Base-by-base conservation (phyloP, 2,113 vertebrate genomes). In the Nothobranchius furzeri region DNA sequence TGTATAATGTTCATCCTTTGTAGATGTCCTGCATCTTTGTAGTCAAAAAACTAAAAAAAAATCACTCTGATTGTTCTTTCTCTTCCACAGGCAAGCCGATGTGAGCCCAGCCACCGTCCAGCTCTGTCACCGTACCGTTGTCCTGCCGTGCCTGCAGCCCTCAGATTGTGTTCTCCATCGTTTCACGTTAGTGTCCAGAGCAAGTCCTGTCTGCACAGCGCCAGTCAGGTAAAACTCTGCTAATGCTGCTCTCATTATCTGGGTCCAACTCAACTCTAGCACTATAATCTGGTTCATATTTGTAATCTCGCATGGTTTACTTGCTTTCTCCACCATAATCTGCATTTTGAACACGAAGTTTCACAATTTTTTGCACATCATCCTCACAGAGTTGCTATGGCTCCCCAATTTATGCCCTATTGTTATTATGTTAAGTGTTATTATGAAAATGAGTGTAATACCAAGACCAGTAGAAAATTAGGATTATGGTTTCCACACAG, bases 161-260 rank as follows among this genome's bases (percentile, higher is more conserved):
- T 68, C 63, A 35, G 20, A 59, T 24, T 30, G 1, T 64, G 58
- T 40, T 58, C 62, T 71, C 20, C 70, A 37, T 73, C 75, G 50
- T n/a, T 9, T 70, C 67, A 46, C 60, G 11, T 43, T 46, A 60
- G 70, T 64, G 73, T 75, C 64, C 64, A 75, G 68, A 85, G 67
- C 40, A 63, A 78, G 53, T 54, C 61, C 67, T 46, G 70, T 76
- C 84, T 75, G 78, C 61, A 58, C 56, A 51, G 71, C 81, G 69
- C 68, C 87, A 83, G 62, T 64, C 76, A 90, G 90, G 91, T 90
- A 78, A 70, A 6, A 14, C 46, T 46, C 24, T 52, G 20, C 10
- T 53, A 51, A 37, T 43, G 42, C 14, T 15, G 47, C 30, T 30
- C 20, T 20, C 20, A 20, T 20, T 20, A 20, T 35, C 49, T 53